Base-by-base conservation (phyloP, 2,113 vertebrate species). In the Hippotragus niger region DNA sequence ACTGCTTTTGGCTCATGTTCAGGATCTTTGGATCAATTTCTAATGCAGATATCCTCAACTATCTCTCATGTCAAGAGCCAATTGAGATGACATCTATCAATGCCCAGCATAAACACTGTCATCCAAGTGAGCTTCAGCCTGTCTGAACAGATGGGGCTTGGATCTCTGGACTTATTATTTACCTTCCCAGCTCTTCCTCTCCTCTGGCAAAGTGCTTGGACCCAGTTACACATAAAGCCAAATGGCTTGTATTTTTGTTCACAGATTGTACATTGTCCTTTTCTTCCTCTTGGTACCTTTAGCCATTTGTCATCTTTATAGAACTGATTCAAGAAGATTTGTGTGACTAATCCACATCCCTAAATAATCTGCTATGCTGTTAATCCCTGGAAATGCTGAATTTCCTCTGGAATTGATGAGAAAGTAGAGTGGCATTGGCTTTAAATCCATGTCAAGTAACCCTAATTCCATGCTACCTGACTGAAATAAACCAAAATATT, bases 141-240 rank as follows among this genome's bases (percentile, higher is more conserved):
- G 88, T 94, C 86, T 92, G 95, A 97, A 95, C 98, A 98, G 98
- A 98, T 97, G 97, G 98, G 64, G 15, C 36, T 52, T 33, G 36
- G 74, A 23, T 95, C 83, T 95, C 57, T 31, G 71, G 62, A 23
- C 80, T 91, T 78, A 82, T 87, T 67, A 62, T 52, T 91, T 93
- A 60, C 80, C 94, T 92, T 89, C 82, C 62, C 84, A 92, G 53
- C 10, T 76, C 58, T 81, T 98, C 94, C 78, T 95, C 64, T 97
- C 7, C 85, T 94, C 95, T 92, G 45, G 93, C 85, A 94, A 92
- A 93, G 58, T n/a, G 16, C 76, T 84, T 60, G 88, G 82, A 67
- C 31, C 45, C 17, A 4, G 58, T 50, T 80, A 57, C 2, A 91
- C 21, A 50, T 31, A 62, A 88, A 96, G 71, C 93, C 82, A 97